These are phyloP conservation scores for Papilio elwesi DNA, from an alignment of 2,888 invertebrate species.

Conservation along the genomic window DNA sequence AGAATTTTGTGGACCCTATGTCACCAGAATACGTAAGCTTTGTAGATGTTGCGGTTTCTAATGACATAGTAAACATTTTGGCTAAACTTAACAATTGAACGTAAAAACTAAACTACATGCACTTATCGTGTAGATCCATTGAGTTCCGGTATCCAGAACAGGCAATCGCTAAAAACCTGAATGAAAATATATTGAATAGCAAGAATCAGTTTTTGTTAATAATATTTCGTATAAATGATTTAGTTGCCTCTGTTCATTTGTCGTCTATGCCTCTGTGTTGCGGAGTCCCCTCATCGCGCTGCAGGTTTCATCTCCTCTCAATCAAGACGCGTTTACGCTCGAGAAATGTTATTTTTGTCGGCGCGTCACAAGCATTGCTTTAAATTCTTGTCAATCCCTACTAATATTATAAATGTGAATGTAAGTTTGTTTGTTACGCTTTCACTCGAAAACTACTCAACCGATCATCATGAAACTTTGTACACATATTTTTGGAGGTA, in stretches of 20 bases:
- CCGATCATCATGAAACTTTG: no score
- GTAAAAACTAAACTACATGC: no score
- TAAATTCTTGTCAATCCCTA: neutral
- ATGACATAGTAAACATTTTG: no score
- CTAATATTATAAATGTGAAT: no score
- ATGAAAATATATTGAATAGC: neutral
- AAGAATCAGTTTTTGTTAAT: neutral
- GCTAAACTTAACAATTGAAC: no score
- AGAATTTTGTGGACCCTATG: no score
- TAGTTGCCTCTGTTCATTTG: neutral
- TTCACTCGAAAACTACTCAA: no score
- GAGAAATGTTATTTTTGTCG: neutral
- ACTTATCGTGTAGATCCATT: no score
- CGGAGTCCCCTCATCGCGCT: slow-evolving; percentile 9
- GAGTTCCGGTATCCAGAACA: neutral
- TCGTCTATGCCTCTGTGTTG: slow-evolving; percentile 4
- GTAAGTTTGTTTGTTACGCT: no score
- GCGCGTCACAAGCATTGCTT: neutral
- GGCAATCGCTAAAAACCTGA: neutral
- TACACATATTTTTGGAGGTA: no score
- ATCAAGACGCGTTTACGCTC: slow-evolving; percentile 12
- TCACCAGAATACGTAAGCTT: no score
- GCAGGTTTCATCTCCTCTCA: slow-evolving; percentile 21
- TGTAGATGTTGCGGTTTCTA: no score
- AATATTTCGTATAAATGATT: neutral